Percentiles rank a stretch among this genome's conserved stretches.
Evolutionary conservation across 1,140 invertebrate species (phyloP).

Genomic region (Grapholita molesta): DNA sequence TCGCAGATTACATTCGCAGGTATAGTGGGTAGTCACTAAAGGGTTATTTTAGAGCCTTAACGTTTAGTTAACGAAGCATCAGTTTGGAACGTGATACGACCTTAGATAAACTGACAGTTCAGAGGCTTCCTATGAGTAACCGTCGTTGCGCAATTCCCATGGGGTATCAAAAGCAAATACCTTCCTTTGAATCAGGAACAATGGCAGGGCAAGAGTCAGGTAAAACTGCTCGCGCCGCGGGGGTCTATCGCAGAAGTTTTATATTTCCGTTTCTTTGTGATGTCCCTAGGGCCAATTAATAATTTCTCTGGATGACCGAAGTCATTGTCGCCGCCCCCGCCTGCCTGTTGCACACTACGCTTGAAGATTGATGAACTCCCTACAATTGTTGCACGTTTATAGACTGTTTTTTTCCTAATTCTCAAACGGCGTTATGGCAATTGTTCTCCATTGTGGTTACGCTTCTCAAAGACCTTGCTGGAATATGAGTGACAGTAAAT

Average conservation of each 20-base stretch:
- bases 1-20: slow-evolving; percentile 39
- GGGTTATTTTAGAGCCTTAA: slow-evolving; percentile 37
- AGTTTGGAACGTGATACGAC: slow-evolving; percentile 25
- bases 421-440: slow-evolving; percentile 46
- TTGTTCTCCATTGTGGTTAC: slow-evolving; percentile 33
- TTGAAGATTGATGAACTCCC: slow-evolving; percentile 69
- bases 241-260: slow-evolving; percentile 70
- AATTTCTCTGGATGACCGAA: slow-evolving; percentile 72
- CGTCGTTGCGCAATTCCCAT: slow-evolving; percentile 72
- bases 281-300: slow-evolving; percentile 66
- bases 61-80: slow-evolving; percentile 25
- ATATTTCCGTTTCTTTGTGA: slow-evolving; percentile 77
- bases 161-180: slow-evolving; percentile 64
- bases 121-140: slow-evolving; percentile 42
- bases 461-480: slow-evolving; percentile 11
- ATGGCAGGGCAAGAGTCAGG: slow-evolving; percentile 74
- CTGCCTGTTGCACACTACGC: slow-evolving; percentile 51
- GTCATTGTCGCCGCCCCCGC: slow-evolving; percentile 57
- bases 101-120: slow-evolving; percentile 38
- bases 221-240: slow-evolving; percentile 63
- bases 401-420: slow-evolving; percentile 48
- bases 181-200: slow-evolving; percentile 64
- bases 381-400: slow-evolving; percentile 66
- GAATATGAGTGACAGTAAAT: slow-evolving; percentile 4
- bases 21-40: slow-evolving; percentile 31